These are phyloP conservation scores for Chloromyia formosa DNA, from an alignment of 2,888 invertebrate species.

Conservation along the genomic window DNA sequence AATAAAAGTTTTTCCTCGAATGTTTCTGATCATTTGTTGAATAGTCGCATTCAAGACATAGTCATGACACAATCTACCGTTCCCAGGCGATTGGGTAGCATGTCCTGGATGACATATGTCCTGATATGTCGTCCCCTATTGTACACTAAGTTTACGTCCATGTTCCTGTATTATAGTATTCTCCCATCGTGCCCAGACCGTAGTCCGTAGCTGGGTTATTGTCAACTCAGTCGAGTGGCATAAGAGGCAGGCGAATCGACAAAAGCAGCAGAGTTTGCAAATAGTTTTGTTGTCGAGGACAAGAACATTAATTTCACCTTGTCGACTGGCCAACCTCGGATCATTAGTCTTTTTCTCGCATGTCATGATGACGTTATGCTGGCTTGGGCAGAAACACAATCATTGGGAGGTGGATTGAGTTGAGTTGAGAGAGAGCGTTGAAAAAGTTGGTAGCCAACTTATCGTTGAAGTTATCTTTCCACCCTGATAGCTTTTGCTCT, in stretches of 20 bases:
- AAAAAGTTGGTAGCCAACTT: not conserved
- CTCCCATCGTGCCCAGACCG: not conserved
- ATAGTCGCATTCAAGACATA: not conserved
- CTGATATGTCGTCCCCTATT: conserved; percentile 35
- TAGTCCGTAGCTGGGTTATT: not conserved
- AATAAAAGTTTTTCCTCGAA: conserved; percentile 43
- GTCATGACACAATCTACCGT: conserved; percentile 27
- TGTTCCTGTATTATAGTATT: not conserved
- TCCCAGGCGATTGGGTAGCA: not conserved
- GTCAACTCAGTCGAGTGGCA: no score
- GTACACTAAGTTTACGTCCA: conserved; percentile 19
- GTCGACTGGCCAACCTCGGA: conserved; percentile 42
- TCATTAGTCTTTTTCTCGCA: conserved; percentile 46
- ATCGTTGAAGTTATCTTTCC: not conserved
- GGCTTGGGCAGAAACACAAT: not conserved
- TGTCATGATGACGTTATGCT: conserved; percentile 26
- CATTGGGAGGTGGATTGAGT: not conserved
- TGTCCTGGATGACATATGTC: conserved; percentile 21
- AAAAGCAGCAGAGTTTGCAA: conserved; percentile 9
- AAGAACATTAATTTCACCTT: conserved; percentile 47
- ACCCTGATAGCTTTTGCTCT: not conserved
- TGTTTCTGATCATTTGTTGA: conserved; percentile 45
- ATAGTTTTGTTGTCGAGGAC: conserved; percentile 40
- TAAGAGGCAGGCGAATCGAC: no score
- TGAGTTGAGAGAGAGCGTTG: not conserved